Evolutionary conservation across 2,797 vertebrate species (phyloP).

Genomic region (Trachops cirrhosus): DNA sequence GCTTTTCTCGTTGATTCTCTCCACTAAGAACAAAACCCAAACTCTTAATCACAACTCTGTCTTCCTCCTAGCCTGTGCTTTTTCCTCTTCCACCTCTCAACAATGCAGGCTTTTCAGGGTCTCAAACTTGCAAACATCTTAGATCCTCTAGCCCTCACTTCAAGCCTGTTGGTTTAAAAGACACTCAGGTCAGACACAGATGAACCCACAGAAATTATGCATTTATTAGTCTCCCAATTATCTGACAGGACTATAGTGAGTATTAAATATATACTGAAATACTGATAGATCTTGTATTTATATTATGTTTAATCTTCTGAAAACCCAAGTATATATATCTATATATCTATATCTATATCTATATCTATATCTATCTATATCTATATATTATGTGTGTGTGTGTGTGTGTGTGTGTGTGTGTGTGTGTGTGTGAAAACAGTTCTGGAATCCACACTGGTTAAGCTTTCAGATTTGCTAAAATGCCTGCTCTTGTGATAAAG

Average conservation of each 20-base stretch:
- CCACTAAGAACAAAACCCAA: not conserved
- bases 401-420: not conserved
- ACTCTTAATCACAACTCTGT: not conserved
- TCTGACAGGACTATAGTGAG: not conserved
- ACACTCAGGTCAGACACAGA: not conserved
- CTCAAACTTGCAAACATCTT: not conserved
- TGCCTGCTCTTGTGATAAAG: not conserved
- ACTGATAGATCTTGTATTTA: not conserved
- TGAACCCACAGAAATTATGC: not conserved
- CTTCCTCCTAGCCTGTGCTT: not conserved
- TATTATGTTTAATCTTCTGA: not conserved
- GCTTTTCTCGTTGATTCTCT: not conserved
- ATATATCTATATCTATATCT: too few relatives aligned
- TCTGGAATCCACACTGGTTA: not conserved
- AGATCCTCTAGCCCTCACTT: not conserved
- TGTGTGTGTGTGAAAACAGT: not conserved
- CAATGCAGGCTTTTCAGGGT: not conserved
- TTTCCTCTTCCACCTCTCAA: not conserved
- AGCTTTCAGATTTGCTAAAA: not conserved
- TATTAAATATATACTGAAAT: constrained; percentile 15
- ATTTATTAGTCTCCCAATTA: not conserved
- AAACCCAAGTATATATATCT: not conserved
- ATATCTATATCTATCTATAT: too few relatives aligned
- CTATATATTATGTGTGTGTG: too few relatives aligned
- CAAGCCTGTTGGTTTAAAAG: not conserved